These are phyloP conservation scores for Labeo calbasu DNA, from an alignment of 2,797 vertebrate genomes.

Conservation along the genomic window DNA sequence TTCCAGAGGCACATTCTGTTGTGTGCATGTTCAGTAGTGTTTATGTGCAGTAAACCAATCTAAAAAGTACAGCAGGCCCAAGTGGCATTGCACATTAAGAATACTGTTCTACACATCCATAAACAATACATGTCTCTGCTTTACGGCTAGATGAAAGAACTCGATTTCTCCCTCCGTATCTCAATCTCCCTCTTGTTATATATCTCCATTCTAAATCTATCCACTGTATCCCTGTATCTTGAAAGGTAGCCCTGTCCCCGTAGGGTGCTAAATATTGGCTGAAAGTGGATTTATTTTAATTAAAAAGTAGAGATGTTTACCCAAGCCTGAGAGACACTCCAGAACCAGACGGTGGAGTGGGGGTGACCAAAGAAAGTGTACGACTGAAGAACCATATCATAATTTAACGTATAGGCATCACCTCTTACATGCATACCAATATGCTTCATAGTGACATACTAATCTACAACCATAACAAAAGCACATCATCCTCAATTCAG, in stretches of 20 bases:
- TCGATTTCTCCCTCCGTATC: conserved; percentile 66
- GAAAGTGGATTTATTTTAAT: conserved; percentile 83
- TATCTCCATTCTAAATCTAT: conserved; percentile 69
- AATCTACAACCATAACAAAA: neutral
- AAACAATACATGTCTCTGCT: conserved; percentile 71
- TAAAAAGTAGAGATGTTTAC: conserved; percentile 77
- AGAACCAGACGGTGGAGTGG: conserved; percentile 63
- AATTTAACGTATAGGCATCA: neutral
- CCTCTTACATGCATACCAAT: neutral
- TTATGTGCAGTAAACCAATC: conserved; percentile 52
- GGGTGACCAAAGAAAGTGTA: conserved; percentile 3
- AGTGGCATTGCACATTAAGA: conserved; percentile 66
- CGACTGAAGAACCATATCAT: neutral
- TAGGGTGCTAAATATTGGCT: conserved; percentile 75
- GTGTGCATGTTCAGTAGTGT: conserved; percentile 6
- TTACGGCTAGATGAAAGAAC: conserved; percentile 71
- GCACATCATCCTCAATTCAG: neutral
- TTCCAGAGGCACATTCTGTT: conserved; percentile 19
- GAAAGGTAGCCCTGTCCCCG: conserved; percentile 59
- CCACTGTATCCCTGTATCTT: conserved; percentile 68
- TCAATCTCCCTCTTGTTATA: conserved; percentile 66
- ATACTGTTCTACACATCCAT: conserved; percentile 71
- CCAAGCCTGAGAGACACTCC: conserved; percentile 67
- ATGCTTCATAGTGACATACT: neutral
- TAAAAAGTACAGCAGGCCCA: conserved; percentile 68